Evolutionary conservation across 2,888 invertebrate species (phyloP).

Genomic region (Liposcelis brunnea): DNA sequence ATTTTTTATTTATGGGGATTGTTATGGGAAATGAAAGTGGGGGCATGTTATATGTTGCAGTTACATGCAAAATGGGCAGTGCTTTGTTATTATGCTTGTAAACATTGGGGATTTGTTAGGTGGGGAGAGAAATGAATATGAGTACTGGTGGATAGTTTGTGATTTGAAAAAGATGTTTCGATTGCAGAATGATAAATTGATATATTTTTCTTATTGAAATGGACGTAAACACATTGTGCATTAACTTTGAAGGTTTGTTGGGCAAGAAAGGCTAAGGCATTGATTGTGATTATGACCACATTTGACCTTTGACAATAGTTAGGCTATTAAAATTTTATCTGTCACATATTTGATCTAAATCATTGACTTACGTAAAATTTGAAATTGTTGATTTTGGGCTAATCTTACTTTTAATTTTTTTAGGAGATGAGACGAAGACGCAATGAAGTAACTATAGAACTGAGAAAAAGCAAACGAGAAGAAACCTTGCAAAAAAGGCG

Average conservation of each 20-base stretch:
- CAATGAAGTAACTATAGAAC: constrained; percentile 76
- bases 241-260: neutral
- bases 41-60: too few species aligned
- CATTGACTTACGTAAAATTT: neutral
- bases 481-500: constrained; percentile 20
- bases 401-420: constrained; percentile 4
- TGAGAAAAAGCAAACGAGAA: constrained; percentile 30
- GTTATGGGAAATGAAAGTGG: too few species aligned
- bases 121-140: too few species aligned
- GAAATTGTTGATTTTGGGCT: neutral
- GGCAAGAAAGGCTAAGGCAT: neutral
- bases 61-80: too few species aligned
- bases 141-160: too few species aligned
- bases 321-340: neutral
- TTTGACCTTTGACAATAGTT: neutral
- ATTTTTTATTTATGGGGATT: too few species aligned
- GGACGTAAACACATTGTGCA: neutral
- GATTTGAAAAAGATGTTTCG: too few species aligned
- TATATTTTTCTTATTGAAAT: too few species aligned
- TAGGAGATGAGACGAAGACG: constrained; percentile 15
- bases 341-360: neutral
- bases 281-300: neutral
- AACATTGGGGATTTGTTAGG: too few species aligned
- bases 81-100: too few species aligned
- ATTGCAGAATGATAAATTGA: too few species aligned